These are phyloP conservation scores for Cyprinella venusta DNA, from an alignment of 2,797 vertebrate genomes.

Conservation along the genomic window DNA sequence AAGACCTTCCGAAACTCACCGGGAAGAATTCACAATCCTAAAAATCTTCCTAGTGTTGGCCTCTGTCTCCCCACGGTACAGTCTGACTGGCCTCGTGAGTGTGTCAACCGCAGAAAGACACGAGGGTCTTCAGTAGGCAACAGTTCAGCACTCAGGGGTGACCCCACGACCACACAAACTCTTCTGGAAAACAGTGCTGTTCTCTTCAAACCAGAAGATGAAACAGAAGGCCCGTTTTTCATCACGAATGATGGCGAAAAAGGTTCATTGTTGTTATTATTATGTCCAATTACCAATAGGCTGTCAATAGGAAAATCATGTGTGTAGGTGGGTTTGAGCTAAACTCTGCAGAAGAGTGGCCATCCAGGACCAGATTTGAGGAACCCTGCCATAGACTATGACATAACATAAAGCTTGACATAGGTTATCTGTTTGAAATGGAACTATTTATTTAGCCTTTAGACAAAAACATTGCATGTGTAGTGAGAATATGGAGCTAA, in stretches of 20 bases:
- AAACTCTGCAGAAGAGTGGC: neutral
- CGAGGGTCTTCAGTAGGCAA: conserved; percentile 39
- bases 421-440: neutral
- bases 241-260: conserved; percentile 63
- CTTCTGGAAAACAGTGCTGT: conserved; percentile 17
- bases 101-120: conserved; percentile 55
- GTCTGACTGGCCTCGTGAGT: conserved; percentile 59
- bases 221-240: conserved; percentile 58
- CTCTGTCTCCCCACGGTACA: conserved; percentile 66
- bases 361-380: neutral
- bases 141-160: conserved; percentile 21
- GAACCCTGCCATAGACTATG: neutral
- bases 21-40: conserved; percentile 49
- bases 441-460: neutral
- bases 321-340: neutral
- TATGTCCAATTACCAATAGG: neutral
- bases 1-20: conserved; percentile 56
- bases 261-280: conserved; percentile 40
- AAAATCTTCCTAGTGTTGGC: conserved; percentile 62
- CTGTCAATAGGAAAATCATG: no score
- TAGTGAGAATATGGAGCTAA: neutral
- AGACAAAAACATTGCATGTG: neutral
- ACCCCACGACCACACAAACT: conserved; percentile 9
- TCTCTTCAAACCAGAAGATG: conserved; percentile 46
- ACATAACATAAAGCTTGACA: no score